Percentiles rank a stretch among this genome's conserved stretches.
These are phyloP conservation scores for Palythoa heliodiscus DNA, from an alignment of 92 coral and sea anemone genomes.

Conservation along the genomic window DNA sequence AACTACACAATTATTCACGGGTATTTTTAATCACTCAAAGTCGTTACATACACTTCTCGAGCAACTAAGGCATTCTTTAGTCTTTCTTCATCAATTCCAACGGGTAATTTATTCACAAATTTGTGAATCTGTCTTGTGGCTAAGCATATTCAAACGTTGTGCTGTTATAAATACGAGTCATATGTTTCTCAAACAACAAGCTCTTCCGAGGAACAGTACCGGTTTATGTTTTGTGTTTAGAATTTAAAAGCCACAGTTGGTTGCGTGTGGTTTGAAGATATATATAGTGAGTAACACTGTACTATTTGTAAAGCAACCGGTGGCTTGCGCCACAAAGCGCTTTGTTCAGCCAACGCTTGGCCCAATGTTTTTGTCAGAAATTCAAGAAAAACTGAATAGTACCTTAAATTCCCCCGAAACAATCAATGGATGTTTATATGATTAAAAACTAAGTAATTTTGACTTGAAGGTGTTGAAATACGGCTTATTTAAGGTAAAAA, in stretches of 20 bases:
- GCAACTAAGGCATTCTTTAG: conserved; percentile 30
- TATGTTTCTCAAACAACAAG: not conserved
- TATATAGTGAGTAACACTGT: conserved; percentile 38
- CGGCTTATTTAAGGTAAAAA: not conserved
- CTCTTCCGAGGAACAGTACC: conserved; percentile 8
- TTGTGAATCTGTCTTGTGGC: conserved; percentile 36
- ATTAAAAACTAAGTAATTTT: conserved; percentile 21
- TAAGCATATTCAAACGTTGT: not conserved
- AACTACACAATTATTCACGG: conserved; percentile 45
- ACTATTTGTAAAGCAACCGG: conserved; percentile 72
- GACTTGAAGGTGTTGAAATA: conserved; percentile 25
- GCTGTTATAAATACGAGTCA: not conserved
- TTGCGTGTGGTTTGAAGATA: conserved; percentile 57
- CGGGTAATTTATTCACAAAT: conserved; percentile 66
- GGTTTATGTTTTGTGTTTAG: conserved; percentile 39
- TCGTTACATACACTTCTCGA: conserved; percentile 27
- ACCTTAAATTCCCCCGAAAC: conserved; percentile 1
- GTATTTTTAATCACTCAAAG: conserved; percentile 43
- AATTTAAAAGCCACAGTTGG: conserved; percentile 25
- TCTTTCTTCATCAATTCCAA: conserved; percentile 54
- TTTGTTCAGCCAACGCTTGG: conserved; percentile 55
- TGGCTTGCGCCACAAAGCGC: conserved; percentile 77
- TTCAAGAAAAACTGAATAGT: conserved; percentile 41
- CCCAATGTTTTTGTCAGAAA: conserved; percentile 28
- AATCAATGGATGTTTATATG: conserved; percentile 38